Percentiles rank a stretch among this genome's conserved stretches.
These are phyloP conservation scores for Tapera naevia DNA, from an alignment of 2,797 vertebrate species.

Conservation along the genomic window DNA sequence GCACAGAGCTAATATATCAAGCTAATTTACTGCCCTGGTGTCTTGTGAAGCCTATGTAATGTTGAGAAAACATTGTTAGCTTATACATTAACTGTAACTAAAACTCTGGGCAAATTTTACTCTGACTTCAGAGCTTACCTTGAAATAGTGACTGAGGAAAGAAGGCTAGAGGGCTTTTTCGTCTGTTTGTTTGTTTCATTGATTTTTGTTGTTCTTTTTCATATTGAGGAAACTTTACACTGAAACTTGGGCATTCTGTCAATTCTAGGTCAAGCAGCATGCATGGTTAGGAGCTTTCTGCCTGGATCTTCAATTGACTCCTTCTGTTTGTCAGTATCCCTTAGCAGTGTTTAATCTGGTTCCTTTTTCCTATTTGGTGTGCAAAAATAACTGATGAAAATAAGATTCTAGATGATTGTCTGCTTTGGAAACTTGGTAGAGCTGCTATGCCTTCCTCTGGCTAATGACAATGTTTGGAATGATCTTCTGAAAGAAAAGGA, in stretches of 20 bases:
- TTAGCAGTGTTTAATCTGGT: not conserved
- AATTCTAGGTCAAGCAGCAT: slow-evolving; percentile 58
- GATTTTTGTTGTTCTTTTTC: not conserved
- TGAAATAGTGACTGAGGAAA: slow-evolving; percentile 54
- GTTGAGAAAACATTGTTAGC: slow-evolving; percentile 69
- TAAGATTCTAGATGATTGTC: not conserved
- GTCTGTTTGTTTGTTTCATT: not conserved
- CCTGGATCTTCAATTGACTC: not conserved
- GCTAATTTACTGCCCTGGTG: slow-evolving; percentile 56
- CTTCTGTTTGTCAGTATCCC: not conserved
- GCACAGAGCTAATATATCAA: slow-evolving; percentile 69
- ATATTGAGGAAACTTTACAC: not conserved
- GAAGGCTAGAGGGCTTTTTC: not conserved
- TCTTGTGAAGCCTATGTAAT: slow-evolving; percentile 70
- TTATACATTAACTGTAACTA: slow-evolving; percentile 73
- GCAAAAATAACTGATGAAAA: slow-evolving; percentile 3
- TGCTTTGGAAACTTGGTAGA: not conserved
- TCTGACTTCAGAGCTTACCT: slow-evolving; percentile 63
- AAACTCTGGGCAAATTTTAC: slow-evolving; percentile 68
- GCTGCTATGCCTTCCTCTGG: not conserved
- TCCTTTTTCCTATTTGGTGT: slow-evolving; percentile 5
- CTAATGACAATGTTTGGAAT: not conserved
- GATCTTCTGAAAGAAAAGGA: not conserved
- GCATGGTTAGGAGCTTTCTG: slow-evolving; percentile 28
- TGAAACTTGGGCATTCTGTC: slow-evolving; percentile 46